phyloP scores from a whole-genome alignment of 1,140 invertebrate genomes.

The Asobara japonica region DNA sequence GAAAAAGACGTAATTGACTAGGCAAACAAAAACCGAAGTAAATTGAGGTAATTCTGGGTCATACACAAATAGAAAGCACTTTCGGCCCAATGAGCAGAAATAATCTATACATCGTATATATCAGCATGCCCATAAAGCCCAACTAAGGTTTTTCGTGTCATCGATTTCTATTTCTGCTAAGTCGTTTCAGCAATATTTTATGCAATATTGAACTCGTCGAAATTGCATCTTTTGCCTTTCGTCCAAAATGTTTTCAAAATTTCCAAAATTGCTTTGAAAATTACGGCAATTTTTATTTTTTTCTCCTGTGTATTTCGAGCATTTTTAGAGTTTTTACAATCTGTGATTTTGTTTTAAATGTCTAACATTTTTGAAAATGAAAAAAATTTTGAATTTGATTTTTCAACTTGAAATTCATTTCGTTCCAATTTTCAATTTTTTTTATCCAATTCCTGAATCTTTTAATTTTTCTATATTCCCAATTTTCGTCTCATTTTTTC shows the following conservation, averaged over 20 bases:
- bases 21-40: constrained; percentile 33
- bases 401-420: no score
- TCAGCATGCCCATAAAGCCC: background rate
- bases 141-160: constrained; percentile 21
- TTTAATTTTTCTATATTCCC: no score
- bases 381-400: no score
- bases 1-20: background rate
- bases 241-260: background rate
- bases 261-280: no score
- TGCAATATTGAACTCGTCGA: background rate
- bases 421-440: no score
- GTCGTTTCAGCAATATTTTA: constrained; percentile 6
- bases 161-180: constrained; percentile 33
- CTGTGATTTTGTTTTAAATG: no score
- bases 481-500: no score
- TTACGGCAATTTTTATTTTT: no score
- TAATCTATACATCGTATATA: constrained; percentile 23
- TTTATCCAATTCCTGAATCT: no score
- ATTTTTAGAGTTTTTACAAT: no score
- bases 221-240: background rate
- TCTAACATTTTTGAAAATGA: no score
- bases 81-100: constrained; percentile 29
- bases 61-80: constrained; percentile 36
- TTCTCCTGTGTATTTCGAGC: no score
- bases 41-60: constrained; percentile 35